phyloP scores from a whole-genome alignment of 2,888 invertebrate species.

The Choreutis nemorana region DNA sequence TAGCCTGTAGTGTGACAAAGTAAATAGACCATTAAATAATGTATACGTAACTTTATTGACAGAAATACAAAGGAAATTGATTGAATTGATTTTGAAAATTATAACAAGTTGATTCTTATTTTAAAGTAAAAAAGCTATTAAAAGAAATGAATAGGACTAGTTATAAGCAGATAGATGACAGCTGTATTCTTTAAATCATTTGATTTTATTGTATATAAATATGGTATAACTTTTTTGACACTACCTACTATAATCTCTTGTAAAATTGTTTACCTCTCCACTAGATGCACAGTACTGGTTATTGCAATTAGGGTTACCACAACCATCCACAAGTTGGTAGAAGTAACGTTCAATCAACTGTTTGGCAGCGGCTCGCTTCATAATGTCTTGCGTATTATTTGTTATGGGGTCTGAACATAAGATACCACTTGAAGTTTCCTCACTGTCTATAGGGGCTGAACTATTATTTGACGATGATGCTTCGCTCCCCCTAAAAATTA shows the following conservation, averaged over 20 bases:
- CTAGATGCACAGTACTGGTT: constrained; percentile 92
- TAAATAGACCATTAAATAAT: background rate
- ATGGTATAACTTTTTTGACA: constrained; percentile 1
- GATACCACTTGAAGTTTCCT: constrained; percentile 33
- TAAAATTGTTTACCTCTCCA: constrained; percentile 76
- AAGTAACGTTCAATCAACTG: constrained; percentile 92
- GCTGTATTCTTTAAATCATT: background rate
- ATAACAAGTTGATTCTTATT: background rate
- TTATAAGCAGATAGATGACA: background rate
- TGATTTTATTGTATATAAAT: background rate
- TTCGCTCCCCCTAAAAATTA: constrained; percentile 58
- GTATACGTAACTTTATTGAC: background rate
- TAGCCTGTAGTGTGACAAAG: too few species aligned
- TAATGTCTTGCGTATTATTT: constrained; percentile 64
- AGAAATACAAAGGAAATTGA: background rate
- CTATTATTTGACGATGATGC: constrained; percentile 56
- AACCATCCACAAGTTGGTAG: constrained; percentile 91
- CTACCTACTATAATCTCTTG: constrained; percentile 1
- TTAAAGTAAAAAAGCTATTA: background rate
- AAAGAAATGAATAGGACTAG: background rate
- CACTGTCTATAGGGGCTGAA: constrained; percentile 38
- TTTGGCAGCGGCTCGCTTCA: constrained; percentile 81
- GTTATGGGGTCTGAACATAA: constrained; percentile 35
- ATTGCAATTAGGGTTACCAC: constrained; percentile 86
- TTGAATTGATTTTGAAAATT: too few species aligned